Conservation (phyloP, 2,888 invertebrate species). For the Spilarctia lutea region DNA sequence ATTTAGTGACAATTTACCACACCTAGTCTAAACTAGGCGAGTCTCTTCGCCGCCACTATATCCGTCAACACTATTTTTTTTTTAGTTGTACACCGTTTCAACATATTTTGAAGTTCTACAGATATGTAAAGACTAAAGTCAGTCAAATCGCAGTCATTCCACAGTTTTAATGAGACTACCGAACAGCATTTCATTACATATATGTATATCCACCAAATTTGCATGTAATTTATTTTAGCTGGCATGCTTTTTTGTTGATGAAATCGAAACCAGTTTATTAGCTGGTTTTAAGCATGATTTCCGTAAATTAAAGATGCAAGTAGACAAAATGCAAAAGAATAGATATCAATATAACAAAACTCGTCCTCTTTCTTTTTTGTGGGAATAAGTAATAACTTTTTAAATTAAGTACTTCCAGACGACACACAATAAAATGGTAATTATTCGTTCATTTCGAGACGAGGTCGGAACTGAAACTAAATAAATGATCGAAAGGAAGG, state of each 20-base stretch:
- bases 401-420: slow-evolving; percentile 38
- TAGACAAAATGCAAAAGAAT: background rate
- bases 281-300: background rate
- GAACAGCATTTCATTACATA: no score
- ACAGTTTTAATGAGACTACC: no score
- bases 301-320: background rate
- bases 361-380: background rate
- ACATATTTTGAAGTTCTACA: no score
- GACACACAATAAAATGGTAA: slow-evolving; percentile 42
- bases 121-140: no score
- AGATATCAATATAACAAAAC: background rate
- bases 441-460: slow-evolving; percentile 42
- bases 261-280: background rate
- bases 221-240: background rate
- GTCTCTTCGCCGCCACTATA: no score
- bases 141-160: no score
- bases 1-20: no score
- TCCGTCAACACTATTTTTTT: no score
- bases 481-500: slow-evolving; percentile 43
- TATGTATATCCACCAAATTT: background rate
- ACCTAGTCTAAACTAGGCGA: no score
- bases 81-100: no score
- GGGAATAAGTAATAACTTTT: slow-evolving; percentile 31
- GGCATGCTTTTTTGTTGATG: background rate
- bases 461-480: slow-evolving; percentile 42